Base-by-base conservation (phyloP, 2,797 vertebrate genomes). In the Myotis planiceps region DNA sequence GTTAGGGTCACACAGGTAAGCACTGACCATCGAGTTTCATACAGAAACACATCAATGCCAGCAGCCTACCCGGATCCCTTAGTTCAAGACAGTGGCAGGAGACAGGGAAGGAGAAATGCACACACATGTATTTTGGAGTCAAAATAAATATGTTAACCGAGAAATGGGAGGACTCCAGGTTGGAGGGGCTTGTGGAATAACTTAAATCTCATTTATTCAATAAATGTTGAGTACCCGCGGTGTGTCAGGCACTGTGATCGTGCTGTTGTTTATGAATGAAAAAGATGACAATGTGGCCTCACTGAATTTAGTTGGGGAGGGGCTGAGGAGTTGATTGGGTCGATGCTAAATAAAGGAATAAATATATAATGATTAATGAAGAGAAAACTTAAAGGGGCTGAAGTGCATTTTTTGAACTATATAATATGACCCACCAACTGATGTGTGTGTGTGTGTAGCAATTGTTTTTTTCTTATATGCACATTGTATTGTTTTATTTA, bases 41-140 rank as follows among this genome's bases (percentile, higher is more conserved):
- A 21, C 45, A 83, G 45, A 2, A 71, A 34, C n/a, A 49, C 10
- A 25, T 66, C 21, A 47, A 4, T 51, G 72, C 25, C 65, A 8
- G 18, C 1, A 15, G 32, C 42, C 53, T 29, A 2, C 42, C 60
- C 1, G 15, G 63, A 82, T 65, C 53, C 53, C 21, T 69, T 55
- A 75, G 34, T 76, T 93, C 81, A 76, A 83, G 75, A 53, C 39
- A 53, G 42, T 63, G 76, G 69, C 76, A 84, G 32, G 68, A 94
- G 49, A 71, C 15, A 37, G 80, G 58, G 45, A 75, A 88, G 69
- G 45, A 78, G 65, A 83, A 87, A 72, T 34, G 25, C 2, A 23
- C 23, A 25, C 7, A 6, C 23, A 49, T 47, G 79, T 81, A 55
- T 84, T 95, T 72, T 86, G 34, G 23, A 86, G 27, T 88, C 9